Evolutionary conservation across 2,888 invertebrate species (phyloP), one percentile per base, ranked within the genome.

Genomic region (Arctia plantaginis): DNA sequence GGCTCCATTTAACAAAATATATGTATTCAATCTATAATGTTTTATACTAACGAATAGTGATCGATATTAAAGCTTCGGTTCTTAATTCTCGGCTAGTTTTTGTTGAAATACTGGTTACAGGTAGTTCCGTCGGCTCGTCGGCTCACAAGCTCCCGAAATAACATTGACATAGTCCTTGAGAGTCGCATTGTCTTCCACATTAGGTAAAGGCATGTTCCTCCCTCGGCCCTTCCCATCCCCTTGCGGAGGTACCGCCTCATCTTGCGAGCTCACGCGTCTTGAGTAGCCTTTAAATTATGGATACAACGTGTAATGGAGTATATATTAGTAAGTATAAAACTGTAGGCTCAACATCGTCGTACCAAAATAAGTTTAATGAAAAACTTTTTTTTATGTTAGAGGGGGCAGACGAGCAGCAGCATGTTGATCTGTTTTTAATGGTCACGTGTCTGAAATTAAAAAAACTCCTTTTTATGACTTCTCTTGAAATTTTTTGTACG

Each of bases 101-200:
- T 87, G 71, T 76, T 66, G 35, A 47, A 66, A 76, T 82, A 75
- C 80, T 82, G 75, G 80, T 82, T 76, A 23, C 68, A 72, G 51
- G 35, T 39, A 51, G 71, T 73, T 44, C 69, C 74, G 67, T 69
- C 78, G n/a, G 20, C 47, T 67, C 67, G 67, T 79, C 72, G 77
- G 66, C 73, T 71, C 72, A 78, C 84, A 78, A 80, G 83, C 77
- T 82, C 85, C 88, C 80, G 77, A 87, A 89, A 90, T 90, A 92
- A 90, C 92, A 89, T 90, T 90, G 90, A 86, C 90, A 88, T 89
- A 87, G 88, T 88, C 91, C 89, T 88, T 90, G 90, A 87, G 86
- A 82, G 86, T 83, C 84, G 88, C 93, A 95, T 95, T 95, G 95
- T 95, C 86, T 94, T 93, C 95, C 94, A 92, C 92, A 93, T 95